Evolutionary conservation across 2,797 vertebrate species (phyloP), one percentile per base, ranked within the genome.

Genomic region (Tamandua tetradactyla): DNA sequence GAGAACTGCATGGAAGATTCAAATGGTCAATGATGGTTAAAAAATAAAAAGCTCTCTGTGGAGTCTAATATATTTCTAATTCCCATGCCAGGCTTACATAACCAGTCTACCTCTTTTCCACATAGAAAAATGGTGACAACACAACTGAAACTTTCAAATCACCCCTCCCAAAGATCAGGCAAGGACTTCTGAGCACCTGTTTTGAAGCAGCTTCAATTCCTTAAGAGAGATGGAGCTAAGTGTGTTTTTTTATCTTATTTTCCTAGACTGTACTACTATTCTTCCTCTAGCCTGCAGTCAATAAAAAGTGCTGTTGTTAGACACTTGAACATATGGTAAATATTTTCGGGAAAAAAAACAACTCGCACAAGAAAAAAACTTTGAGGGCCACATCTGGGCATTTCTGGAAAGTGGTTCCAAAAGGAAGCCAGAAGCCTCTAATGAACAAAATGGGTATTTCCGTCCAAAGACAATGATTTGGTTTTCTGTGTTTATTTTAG

Each of bases 341-440:
- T 59, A 94, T 94, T 93, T 61, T 92, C 52, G 1, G 62, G 62
- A 85, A 93, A 87, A 47, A 15, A 91, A 91, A 40, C 30, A 91
- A 40, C 30, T 18, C 57, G 8, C 57, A 22, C 22, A 83, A 66
- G 55, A 93, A 71, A 80, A 80, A 83, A 37, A 59, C 75, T 96
- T 86, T 49, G 94, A 95, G 90, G 86, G 62, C 40, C 52, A 80
- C 94, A 93, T 89, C 89, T 96, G 94, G 62, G 59, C 69, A 89
- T 90, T 40, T 91, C n/a, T 88, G 82, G 79, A 79, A 72, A 83
- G 80, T 49, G 25, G 37, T 84, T 91, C 35, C 84, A 85, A 90
- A 87, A 93, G 85, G 75, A 96, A 93, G 49, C 76, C 20, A 55
- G 84, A 91, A 93, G 78, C 72, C 81, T 61, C 66, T 61, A 64